Base-by-base conservation (phyloP, 1,140 invertebrate species). In the Dendrolimus kikuchii region DNA sequence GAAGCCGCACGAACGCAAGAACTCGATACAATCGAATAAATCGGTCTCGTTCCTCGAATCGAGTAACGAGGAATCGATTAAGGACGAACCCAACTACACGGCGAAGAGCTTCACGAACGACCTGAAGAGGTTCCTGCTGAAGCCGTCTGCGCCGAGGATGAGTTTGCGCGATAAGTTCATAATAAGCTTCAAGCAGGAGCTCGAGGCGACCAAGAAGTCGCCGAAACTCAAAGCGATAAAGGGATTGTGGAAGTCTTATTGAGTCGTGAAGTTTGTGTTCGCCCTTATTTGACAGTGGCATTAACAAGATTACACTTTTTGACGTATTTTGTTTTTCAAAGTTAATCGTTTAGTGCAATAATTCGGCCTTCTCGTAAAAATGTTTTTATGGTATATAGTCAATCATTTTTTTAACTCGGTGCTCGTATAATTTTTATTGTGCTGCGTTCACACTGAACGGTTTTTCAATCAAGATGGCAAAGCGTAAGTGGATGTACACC, bases 231-330 rank as follows among this genome's bases (percentile, higher is more conserved):
- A 81, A 60, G 82, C 84, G 6, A 88, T 88, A 23, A 86, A 88
- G 53, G 87, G 87, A 50, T 65, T 88, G 10, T 88, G 87, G 87
- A 88, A 88, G 57, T 88, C 87, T 40, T 87, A 85, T 57, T 86
- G 63, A 81, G 39, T 23, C 23, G 23, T 23, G 1, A 3, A 7
- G 48, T 49, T 4, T 49, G 7, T 10, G 8, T 39, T 49, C 36
- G 9, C 4, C 9, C 36, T 46, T 9, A 10, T 57, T 59, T 44
- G 9, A 49, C 37, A 4, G 49, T 36, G 38, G 4, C 40, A 45
- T 45, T 2, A 8, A 3, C n/a, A n/a, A 10, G 6, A 10, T 45
- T 45, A 45, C 43, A 45, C 23, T 23, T 23, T 23, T n/a, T n/a
- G n/a, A n/a, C n/a, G n/a, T n/a, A n/a, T n/a, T n/a, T 23, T 23